These are phyloP conservation scores for Catotricha subobsoleta DNA, from an alignment of 2,888 invertebrate genomes.

Conservation along the genomic window DNA sequence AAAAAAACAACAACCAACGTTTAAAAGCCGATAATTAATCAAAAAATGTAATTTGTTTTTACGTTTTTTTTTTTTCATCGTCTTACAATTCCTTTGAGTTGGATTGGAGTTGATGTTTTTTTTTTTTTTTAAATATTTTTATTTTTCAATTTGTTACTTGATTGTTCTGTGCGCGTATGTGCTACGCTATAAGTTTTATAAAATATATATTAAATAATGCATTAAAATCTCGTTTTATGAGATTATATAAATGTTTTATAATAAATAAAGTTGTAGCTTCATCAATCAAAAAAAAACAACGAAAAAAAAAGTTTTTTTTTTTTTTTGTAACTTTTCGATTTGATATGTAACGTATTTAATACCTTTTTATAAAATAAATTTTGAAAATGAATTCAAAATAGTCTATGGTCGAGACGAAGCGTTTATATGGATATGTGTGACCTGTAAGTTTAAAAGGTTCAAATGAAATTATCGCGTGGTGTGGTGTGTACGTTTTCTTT, in stretches of 20 bases:
- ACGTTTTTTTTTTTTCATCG: background rate
- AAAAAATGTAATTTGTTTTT: slow-evolving; percentile 4
- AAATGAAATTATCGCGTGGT: slow-evolving; percentile 3
- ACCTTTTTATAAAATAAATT: too few relatives aligned
- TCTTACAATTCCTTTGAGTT: background rate
- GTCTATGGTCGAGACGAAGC: too few relatives aligned
- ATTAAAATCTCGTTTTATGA: slow-evolving; percentile 6
- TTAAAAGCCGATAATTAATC: slow-evolving; percentile 4
- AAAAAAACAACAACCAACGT: slow-evolving; percentile 2
- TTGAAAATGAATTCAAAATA: too few relatives aligned
- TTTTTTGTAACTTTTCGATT: too few relatives aligned
- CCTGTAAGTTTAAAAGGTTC: slow-evolving; percentile 1
- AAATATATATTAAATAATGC: too few relatives aligned
- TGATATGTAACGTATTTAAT: background rate
- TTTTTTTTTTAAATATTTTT: background rate
- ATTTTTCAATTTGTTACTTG: slow-evolving; percentile 1
- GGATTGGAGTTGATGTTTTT: background rate
- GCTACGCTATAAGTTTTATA: too few relatives aligned
- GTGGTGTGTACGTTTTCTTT: too few relatives aligned
- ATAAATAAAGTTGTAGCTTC: slow-evolving; percentile 8
- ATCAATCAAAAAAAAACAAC: slow-evolving; percentile 7
- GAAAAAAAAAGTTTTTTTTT: background rate
- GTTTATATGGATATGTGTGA: too few relatives aligned
- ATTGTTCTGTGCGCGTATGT: background rate
- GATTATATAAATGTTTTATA: slow-evolving; percentile 8